Evolutionary conservation across 2,113 vertebrate genomes (phyloP), one percentile per base, ranked within the genome.

Genomic region (Ceratotherium simum): DNA sequence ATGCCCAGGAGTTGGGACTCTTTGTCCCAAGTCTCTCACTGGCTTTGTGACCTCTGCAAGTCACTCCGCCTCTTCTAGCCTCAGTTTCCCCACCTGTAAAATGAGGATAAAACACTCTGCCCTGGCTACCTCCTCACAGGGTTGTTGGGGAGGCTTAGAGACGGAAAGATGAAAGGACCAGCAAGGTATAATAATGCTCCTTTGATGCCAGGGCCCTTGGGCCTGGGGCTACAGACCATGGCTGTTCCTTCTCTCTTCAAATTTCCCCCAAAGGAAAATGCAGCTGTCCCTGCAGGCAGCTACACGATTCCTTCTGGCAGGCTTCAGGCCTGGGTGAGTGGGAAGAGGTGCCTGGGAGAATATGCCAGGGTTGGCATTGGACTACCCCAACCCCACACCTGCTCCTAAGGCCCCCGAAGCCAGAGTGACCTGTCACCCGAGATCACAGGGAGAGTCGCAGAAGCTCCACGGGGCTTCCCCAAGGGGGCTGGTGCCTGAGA

Each of bases 261-360:
- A 27, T 54, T 6, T 31, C 6, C 84, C 58, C 51, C 13, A 21
- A 21, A 51, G 81, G 67, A 82, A 72, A 80, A 58, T 1, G 2
- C n/a, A 23, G 11, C 16, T 18, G 62, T 51, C 51, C 9, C 36
- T 62, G 18, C 33, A 42, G 54, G 18, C 72, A 11, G 48, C 25
- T 0, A 0, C 54, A 1, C 4, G 11, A 4, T 14, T 51, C 18
- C 65, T 51, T 11, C 42, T 46, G n/a, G 80, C 18, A 16, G 70
- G 58, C 33, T 51, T 54, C 39, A 21, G 54, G 67, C 51, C 60
- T 8, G 14, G n/a, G 48, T 8, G 51, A 39, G 69, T 5, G 21
- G 64, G 80, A 18, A 58, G 23, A 33, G 75, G 39, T 2, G 0
- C 29, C 39, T 20, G 10, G 36, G 75, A 70, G 70, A 79, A 36